A percentile compares a stretch with the other conserved stretches of the same genome.
Conservation (phyloP, 2,888 invertebrate genomes). For the Drosophila limbata region DNA sequence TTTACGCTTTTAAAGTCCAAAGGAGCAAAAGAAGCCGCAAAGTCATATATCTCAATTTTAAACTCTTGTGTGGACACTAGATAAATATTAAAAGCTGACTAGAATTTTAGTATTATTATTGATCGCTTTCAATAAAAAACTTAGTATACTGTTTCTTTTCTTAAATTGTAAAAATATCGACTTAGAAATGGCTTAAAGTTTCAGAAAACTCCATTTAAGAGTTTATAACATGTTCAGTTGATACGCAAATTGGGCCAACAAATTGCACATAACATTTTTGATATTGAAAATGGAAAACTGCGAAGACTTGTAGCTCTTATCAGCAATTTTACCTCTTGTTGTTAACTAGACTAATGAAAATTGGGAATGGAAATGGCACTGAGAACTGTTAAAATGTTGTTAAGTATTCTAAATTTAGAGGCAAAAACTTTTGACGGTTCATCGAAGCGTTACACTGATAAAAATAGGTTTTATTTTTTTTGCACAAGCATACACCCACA, state of each 20-base stretch:
- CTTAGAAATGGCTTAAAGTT: neutral
- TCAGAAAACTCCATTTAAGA: neutral
- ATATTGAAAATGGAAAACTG: neutral
- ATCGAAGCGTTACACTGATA: conserved; percentile 62
- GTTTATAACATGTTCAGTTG: neutral
- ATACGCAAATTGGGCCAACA: conserved; percentile 21
- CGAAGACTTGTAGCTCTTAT: conserved; percentile 8
- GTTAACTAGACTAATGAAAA: conserved; percentile 23
- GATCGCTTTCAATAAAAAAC: neutral
- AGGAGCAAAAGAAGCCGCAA: neutral
- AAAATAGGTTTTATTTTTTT: neutral
- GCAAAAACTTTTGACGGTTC: conserved; percentile 41
- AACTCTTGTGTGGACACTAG: neutral
- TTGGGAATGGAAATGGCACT: conserved; percentile 1
- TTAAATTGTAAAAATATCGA: neutral
- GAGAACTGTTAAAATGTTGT: neutral
- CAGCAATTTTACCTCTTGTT: conserved; percentile 8
- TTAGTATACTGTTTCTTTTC: neutral
- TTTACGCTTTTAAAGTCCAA: neutral
- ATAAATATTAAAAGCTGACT: neutral
- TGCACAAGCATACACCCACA: conserved; percentile 6
- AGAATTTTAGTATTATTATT: neutral
- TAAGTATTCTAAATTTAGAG: conserved; percentile 34
- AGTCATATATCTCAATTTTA: conserved; percentile 1
- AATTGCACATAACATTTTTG: conserved; percentile 9